Evolutionary conservation across 2,113 vertebrate genomes (phyloP).

Genomic region (Labrus mixtus): DNA sequence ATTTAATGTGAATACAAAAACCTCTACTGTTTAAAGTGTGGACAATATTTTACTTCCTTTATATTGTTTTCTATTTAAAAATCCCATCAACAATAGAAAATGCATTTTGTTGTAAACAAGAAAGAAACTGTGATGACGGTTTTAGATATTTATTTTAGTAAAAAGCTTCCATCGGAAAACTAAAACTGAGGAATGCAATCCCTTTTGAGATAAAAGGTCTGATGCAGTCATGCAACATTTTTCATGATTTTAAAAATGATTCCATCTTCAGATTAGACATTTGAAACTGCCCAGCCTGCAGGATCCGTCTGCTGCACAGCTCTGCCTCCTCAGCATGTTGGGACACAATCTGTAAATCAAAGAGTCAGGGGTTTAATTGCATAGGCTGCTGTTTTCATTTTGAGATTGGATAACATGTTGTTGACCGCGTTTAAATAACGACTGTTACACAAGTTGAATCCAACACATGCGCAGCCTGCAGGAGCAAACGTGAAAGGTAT

Average conservation of each 20-base stretch:
- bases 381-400: constrained; percentile 16
- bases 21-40: too few relatives aligned
- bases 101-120: too few relatives aligned
- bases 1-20: too few relatives aligned
- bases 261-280: not conserved
- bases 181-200: too few relatives aligned
- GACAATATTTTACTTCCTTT: too few relatives aligned
- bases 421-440: constrained; percentile 29
- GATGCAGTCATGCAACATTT: not conserved
- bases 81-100: too few relatives aligned
- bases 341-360: constrained; percentile 64
- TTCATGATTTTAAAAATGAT: not conserved
- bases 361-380: constrained; percentile 42
- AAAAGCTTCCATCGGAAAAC: too few relatives aligned
- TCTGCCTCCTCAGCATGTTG: constrained; percentile 64
- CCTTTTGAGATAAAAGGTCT: too few relatives aligned
- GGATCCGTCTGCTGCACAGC: constrained; percentile 9
- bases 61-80: too few relatives aligned
- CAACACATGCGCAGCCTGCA: constrained; percentile 16
- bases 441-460: constrained; percentile 41
- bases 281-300: not conserved
- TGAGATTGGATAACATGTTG: constrained; percentile 35
- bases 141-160: too few relatives aligned
- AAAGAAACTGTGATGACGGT: too few relatives aligned
- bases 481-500: constrained; percentile 28